Percentiles rank a stretch among this genome's conserved stretches.
Conservation (phyloP, 2,113 vertebrate genomes). For the Osmerus mordax region DNA sequence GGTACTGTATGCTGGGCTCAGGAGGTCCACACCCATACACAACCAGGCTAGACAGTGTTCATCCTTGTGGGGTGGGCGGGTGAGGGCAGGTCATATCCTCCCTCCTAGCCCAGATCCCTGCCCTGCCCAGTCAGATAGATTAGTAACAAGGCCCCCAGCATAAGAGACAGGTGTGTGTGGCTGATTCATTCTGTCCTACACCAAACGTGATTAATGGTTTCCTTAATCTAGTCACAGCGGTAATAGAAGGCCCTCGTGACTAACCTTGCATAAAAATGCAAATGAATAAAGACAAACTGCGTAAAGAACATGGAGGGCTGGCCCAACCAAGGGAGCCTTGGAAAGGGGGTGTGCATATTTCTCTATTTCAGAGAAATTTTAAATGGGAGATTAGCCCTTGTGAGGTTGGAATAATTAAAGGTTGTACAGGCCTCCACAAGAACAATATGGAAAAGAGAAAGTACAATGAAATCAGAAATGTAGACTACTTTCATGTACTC, state of each 20-base stretch:
- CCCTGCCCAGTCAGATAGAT: conserved; percentile 48
- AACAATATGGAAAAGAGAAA: neutral
- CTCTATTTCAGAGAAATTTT: conserved; percentile 54
- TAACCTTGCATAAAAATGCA: conserved; percentile 77
- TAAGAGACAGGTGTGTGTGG: conserved; percentile 59
- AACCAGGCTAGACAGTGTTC: conserved; percentile 21
- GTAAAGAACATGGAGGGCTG: conserved; percentile 57
- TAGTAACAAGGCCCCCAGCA: conserved; percentile 42
- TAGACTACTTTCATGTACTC: too few species aligned
- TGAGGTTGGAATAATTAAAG: conserved; percentile 31
- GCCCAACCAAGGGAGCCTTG: conserved; percentile 62
- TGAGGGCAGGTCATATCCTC: conserved; percentile 19
- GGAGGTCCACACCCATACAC: neutral
- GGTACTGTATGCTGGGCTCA: neutral
- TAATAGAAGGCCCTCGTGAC: conserved; percentile 65
- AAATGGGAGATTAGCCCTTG: conserved; percentile 50
- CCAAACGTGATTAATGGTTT: conserved; percentile 71
- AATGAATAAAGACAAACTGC: conserved; percentile 66
- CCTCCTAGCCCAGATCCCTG: conserved; percentile 31
- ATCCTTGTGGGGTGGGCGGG: conserved; percentile 33
- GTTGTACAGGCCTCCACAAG: neutral
- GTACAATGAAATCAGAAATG: neutral
- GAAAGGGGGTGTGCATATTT: conserved; percentile 71
- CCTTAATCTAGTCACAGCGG: conserved; percentile 68
- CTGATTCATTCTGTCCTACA: conserved; percentile 63